Base-by-base conservation (phyloP, 1,140 invertebrate genomes). In the Rhagoletis pomonella region DNA sequence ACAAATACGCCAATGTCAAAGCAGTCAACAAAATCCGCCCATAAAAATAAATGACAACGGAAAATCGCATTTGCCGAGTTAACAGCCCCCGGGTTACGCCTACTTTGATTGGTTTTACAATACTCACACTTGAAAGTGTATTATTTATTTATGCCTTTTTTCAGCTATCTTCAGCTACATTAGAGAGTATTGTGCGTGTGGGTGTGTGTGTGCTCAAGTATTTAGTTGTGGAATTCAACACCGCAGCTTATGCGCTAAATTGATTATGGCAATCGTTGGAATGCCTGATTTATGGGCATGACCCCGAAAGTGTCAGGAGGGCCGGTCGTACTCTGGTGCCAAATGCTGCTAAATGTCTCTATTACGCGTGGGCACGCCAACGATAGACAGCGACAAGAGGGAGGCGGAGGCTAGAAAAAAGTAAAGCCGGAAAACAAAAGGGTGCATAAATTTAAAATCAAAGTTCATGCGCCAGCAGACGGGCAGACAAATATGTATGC, bases 361-460 rank as follows among this genome's bases (percentile, higher is more conserved):
- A 86, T 86, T 60, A 65, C 58, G 39, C 85, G 44, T 65, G 62
- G 58, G 58, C 85, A 62, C 85, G 85, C 55, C 85, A 64, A 86
- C 85, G 12, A 62, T 42, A 10, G 85, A 86, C 58, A 65, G n/a
- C 73, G 47, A 19, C 19, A 44, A 60, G 29, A 29, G 29, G 0
- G 29, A 29, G 29, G 29, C 29, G 29, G 29, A 29, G 29, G 29
- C 29, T 29, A 29, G 29, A 29, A 29, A 29, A 29, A 29, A 29
- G 29, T 29, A 29, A 29, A 29, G 29, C 29, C 29, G 29, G 29
- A 29, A 29, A 29, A 29, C 29, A 50, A 86, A 86, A 64, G 85
- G 85, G 85, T 86, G 85, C 85, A 86, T 86, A 86, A 86, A 86
- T 86, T 86, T 86, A 65, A 86, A 86, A 86, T 65, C 12, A 73